Conservation (phyloP, 2,888 invertebrate species). For the Andricus curvator region DNA sequence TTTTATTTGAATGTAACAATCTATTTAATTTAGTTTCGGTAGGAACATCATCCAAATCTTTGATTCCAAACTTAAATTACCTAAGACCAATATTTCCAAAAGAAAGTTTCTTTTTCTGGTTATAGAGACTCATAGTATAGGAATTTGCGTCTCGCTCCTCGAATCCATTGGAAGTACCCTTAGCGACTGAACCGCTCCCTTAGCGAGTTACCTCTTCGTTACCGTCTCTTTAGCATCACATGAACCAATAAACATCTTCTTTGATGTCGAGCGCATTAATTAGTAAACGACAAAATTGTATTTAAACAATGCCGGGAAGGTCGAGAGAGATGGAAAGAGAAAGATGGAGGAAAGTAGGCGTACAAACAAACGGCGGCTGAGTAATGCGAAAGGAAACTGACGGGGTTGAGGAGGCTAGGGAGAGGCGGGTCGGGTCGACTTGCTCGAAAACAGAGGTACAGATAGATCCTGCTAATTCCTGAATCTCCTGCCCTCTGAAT, state of each 20-base stretch:
- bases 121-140: neutral
- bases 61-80: slow-evolving; percentile 37
- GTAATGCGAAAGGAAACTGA: slow-evolving; percentile 47
- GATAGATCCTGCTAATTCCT: slow-evolving; percentile 73
- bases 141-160: slow-evolving; percentile 36
- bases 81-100: neutral
- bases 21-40: too few relatives aligned
- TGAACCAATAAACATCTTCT: slow-evolving; percentile 80
- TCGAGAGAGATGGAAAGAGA: slow-evolving; percentile 50
- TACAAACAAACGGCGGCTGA: slow-evolving; percentile 68
- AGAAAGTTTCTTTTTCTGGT: neutral
- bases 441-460: slow-evolving; percentile 54
- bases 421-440: slow-evolving; percentile 45
- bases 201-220: slow-evolving; percentile 77
- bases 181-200: slow-evolving; percentile 72
- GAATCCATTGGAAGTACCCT: slow-evolving; percentile 58
- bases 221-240: slow-evolving; percentile 79
- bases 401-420: slow-evolving; percentile 43
- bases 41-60: neutral
- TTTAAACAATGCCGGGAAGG: slow-evolving; percentile 80
- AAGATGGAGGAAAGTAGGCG: slow-evolving; percentile 67
- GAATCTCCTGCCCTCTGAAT: slow-evolving; percentile 65
- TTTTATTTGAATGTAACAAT: too few relatives aligned
- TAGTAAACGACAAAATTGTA: slow-evolving; percentile 83
- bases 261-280: slow-evolving; percentile 81